Evolutionary conservation across 2,888 invertebrate species (phyloP).

Genomic region (Rapana venosa): DNA sequence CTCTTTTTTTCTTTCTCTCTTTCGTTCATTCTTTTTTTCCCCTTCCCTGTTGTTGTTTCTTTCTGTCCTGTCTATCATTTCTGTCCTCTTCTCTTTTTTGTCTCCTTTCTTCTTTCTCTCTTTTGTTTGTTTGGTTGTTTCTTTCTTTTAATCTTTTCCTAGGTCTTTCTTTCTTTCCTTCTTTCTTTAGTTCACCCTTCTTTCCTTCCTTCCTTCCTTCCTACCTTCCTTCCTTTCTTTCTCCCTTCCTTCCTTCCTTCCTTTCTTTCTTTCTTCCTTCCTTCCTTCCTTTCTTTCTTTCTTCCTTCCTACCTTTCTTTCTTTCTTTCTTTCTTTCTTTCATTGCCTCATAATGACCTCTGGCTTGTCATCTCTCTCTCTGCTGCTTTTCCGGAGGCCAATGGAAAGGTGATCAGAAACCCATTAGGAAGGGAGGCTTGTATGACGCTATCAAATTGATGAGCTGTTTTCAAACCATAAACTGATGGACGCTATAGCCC

Average conservation of each 20-base stretch:
- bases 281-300: background rate
- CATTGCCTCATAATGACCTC: background rate
- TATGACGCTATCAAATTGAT: no score
- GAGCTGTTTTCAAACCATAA: no score
- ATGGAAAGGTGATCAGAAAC: background rate
- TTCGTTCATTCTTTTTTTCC: background rate
- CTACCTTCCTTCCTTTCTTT: background rate
- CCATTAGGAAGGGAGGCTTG: background rate
- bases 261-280: background rate
- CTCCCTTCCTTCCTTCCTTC: background rate
- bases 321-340: conserved; percentile 4
- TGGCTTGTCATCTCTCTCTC: background rate
- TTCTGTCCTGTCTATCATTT: background rate
- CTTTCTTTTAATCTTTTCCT: background rate
- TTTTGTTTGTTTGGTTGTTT: background rate
- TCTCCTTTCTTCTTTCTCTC: background rate
- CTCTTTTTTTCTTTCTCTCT: background rate
- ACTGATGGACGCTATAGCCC: no score
- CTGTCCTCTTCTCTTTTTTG: background rate
- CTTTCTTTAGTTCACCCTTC: background rate
- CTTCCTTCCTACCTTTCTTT: background rate
- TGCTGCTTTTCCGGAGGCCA: background rate
- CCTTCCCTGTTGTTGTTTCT: background rate
- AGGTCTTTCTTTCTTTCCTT: background rate
- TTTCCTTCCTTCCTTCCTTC: background rate